Evolutionary conservation across 2,888 invertebrate genomes (phyloP), one percentile per base, ranked within the genome.

Genomic region (Maniola hyperantus): DNA sequence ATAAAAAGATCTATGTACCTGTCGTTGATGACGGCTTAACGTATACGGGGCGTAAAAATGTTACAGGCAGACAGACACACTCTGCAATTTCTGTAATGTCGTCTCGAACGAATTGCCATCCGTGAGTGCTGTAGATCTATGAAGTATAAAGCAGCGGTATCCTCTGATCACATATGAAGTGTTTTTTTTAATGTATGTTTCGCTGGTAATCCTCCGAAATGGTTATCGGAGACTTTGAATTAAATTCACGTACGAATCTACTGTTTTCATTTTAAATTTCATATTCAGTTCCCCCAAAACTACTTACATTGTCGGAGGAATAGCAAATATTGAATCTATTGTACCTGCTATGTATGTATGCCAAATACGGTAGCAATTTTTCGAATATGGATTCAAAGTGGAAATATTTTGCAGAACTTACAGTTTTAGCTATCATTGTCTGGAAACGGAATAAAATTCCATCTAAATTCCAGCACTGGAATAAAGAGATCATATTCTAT

Each of bases 311-410:
- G 62, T n/a, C 53, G 62, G 53, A 53, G 62, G 39, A 62, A 62
- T 62, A 53, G 62, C 62, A 62, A 62, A 62, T 62, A 62, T 62
- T 51, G 53, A 62, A 53, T 62, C 53, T 53, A 62, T 62, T 60
- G 36, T 60, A 60, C 60, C 48, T 60, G 48, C 60, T 26, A 53
- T 62, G 62, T 62, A 42, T 39, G 62, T 53, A 62, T 62, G 62
- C 62, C 62, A 62, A 62, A 62, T 60, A 60, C 62, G 53, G 62
- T 53, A 62, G 62, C 62, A 62, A 62, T 62, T 62, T 62, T 62
- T 62, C 53, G 26, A 39, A 42, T 53, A 61, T 48, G 34, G 48
- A 48, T 48, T 48, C 59, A 59, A 34, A 59, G 18, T 48, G 59
- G 48, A 59, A 59, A 33, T 48, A 59, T 59, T 59, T 26, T 18